Base-by-base conservation (phyloP, 2,888 invertebrate species). In the Caenorhabditis sinica region DNA sequence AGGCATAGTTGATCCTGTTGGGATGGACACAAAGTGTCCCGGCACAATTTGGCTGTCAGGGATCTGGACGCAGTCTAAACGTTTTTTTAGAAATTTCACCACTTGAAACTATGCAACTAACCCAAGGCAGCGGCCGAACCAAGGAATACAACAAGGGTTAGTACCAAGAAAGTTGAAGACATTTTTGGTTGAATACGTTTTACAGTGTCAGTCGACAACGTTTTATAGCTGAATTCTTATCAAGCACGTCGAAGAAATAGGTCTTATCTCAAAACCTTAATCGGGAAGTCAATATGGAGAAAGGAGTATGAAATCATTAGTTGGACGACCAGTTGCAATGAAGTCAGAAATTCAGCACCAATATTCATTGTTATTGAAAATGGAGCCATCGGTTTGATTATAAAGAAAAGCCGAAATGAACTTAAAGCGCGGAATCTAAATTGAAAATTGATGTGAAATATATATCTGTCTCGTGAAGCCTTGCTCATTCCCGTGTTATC, bases 11-110 rank as follows among this genome's bases (percentile, higher is more conserved):
- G 76, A 45, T 49, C 53, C 53, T 17, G 43, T 30, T 11, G 76
- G 76, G 11, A 76, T 68, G 2, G n/a, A 33, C 17, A 33, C 30
- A 33, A 23, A 49, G 13, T 49, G 20, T 6, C 60, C 36, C 0
- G 53, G 13, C 17, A 60, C 30, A 15, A 68, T 49, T 11, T 30
- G 17, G 17, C 36, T 49, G 11, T 58, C 68, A 0, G 76, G 68
- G 25, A 68, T 60, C 36, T 76, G 76, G 33, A 49, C 17, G 23
- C 76, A 76, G 4, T 76, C 76, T 68, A 36, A 23, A 53, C n/a
- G n/a, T n/a, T n/a, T n/a, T n/a, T n/a, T n/a, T n/a, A n/a, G n/a
- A n/a, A n/a, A n/a, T n/a, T n/a, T n/a, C n/a, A n/a, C n/a, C n/a
- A n/a, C n/a, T n/a, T n/a, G n/a, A n/a, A n/a, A n/a, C n/a, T n/a